These are phyloP conservation scores for Prunella fulvescens DNA, from an alignment of 2,113 vertebrate genomes.

Conservation along the genomic window DNA sequence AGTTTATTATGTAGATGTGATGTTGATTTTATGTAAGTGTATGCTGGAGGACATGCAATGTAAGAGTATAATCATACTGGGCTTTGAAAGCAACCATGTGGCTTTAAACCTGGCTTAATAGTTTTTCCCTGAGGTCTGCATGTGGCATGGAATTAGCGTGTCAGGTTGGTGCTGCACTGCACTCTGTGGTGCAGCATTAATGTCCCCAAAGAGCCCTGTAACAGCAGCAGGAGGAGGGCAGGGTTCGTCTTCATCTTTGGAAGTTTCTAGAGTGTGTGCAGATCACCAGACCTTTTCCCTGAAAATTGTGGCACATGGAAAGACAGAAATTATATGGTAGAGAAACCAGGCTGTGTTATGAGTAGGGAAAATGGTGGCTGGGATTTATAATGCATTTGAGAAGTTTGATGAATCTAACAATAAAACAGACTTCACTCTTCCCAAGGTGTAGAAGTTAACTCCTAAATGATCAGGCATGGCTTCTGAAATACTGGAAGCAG, in stretches of 20 bases:
- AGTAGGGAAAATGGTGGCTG: neutral
- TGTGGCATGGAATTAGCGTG: neutral
- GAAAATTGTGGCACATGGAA: neutral
- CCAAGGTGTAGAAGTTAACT: neutral
- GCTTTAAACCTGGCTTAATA: neutral
- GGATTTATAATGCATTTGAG: neutral
- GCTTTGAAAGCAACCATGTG: neutral
- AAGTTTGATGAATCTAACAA: neutral
- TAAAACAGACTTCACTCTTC: neutral
- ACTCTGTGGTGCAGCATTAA: neutral
- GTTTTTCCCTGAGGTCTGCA: neutral
- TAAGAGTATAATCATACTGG: neutral
- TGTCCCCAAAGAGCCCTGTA: neutral
- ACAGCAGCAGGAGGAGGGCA: neutral
- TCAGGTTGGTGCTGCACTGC: neutral
- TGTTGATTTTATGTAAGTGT: neutral
- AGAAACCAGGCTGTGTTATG: neutral
- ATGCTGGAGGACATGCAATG: neutral
- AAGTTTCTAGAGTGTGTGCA: neutral
- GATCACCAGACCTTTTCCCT: neutral
- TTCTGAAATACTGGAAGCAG: neutral
- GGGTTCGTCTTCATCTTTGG: neutral
- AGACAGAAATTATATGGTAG: neutral
- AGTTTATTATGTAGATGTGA: neutral
- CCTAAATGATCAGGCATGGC: fast-evolving